These are phyloP conservation scores for Panonychus citri DNA, from an alignment of 1,140 invertebrate species.

Conservation along the genomic window DNA sequence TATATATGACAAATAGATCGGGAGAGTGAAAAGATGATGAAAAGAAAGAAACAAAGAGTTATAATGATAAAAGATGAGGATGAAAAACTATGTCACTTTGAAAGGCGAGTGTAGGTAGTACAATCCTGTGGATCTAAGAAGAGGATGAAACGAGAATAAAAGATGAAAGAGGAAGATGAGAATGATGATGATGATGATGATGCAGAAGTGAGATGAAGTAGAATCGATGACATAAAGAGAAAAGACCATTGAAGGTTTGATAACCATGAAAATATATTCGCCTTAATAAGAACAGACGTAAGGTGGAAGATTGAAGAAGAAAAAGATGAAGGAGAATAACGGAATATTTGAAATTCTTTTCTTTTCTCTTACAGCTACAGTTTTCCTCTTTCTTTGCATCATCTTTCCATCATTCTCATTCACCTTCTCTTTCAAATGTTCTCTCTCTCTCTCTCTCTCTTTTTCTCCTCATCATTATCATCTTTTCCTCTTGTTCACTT, in stretches of 20 bases:
- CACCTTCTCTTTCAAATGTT: background rate
- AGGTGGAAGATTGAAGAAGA: too few species aligned
- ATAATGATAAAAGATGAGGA: too few species aligned
- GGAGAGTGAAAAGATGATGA: background rate
- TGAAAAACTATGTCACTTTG: too few species aligned
- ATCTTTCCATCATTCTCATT: background rate
- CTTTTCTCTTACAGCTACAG: background rate
- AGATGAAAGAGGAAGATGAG: too few species aligned
- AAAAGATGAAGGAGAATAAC: background rate
- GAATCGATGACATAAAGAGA: too few species aligned
- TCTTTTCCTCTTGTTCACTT: background rate
- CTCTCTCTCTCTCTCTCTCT: background rate
- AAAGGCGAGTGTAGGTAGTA: background rate
- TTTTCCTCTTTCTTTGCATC: background rate
- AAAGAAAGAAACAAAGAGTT: background rate
- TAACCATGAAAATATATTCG: too few species aligned
- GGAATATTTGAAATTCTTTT: background rate
- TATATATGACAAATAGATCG: background rate
- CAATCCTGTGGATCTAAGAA: too few species aligned
- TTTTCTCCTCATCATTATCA: background rate
- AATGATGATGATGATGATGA: too few species aligned
- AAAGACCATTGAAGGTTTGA: too few species aligned
- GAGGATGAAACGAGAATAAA: too few species aligned
- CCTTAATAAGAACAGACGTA: too few species aligned
- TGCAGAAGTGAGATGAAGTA: too few species aligned